Evolutionary conservation across 1,140 invertebrate species (phyloP).

Genomic region (Thalassaphorura encarpata): DNA sequence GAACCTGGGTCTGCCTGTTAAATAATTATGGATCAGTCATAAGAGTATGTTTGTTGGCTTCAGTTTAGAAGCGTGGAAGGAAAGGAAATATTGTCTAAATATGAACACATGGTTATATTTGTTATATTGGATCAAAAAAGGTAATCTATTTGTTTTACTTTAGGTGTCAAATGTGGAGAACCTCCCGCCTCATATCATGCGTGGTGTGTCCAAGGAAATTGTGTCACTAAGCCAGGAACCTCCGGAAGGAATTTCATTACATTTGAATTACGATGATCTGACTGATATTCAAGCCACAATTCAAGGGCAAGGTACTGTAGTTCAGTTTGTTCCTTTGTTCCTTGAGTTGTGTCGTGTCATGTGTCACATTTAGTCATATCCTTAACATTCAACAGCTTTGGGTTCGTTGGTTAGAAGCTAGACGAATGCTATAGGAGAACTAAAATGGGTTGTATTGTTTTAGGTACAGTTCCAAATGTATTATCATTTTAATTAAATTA

Average conservation of each 20-base stretch:
- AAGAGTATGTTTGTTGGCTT: too few relatives aligned
- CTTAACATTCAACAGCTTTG: not conserved
- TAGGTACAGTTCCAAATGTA: constrained; percentile 3
- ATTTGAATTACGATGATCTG: constrained; percentile 79
- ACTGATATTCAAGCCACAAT: constrained; percentile 86
- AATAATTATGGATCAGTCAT: too few relatives aligned
- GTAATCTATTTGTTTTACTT: too few relatives aligned
- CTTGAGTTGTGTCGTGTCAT: too few relatives aligned
- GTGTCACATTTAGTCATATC: not conserved
- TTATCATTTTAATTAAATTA: constrained; percentile 33
- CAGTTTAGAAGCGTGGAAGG: too few relatives aligned
- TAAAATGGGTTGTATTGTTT: not conserved
- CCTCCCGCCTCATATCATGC: constrained; percentile 81
- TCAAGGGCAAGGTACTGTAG: constrained; percentile 62
- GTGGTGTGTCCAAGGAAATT: constrained; percentile 72
- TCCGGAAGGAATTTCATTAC: constrained; percentile 78
- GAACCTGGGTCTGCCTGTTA: too few relatives aligned
- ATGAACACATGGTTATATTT: too few relatives aligned
- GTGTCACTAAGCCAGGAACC: constrained; percentile 65
- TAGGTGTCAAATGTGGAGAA: constrained; percentile 95
- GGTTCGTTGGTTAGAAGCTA: not conserved
- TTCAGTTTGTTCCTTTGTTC: too few relatives aligned
- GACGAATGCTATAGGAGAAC: too few relatives aligned
- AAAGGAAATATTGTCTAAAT: too few relatives aligned
- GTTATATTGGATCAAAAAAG: too few relatives aligned